These are phyloP conservation scores for Pomacea maculata DNA, from an alignment of 1,140 invertebrate species.

Conservation along the genomic window DNA sequence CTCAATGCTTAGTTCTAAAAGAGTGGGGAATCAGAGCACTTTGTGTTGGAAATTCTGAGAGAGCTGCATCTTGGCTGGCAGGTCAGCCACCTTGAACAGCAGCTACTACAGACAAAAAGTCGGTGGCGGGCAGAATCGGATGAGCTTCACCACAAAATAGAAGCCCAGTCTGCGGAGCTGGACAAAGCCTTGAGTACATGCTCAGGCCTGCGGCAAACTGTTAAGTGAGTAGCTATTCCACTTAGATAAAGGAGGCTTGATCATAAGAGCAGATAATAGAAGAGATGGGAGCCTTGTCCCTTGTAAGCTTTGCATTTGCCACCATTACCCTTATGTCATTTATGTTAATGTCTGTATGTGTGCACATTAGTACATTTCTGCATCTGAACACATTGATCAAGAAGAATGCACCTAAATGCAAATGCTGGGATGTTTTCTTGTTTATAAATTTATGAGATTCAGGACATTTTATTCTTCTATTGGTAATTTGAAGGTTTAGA, in stretches of 20 bases:
- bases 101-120: slow-evolving; percentile 47
- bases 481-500: too few species aligned
- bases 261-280: too few species aligned
- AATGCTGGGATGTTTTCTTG: neutral
- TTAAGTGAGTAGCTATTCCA: slow-evolving; percentile 29
- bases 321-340: neutral
- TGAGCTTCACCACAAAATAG: slow-evolving; percentile 46
- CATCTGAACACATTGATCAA: too few species aligned
- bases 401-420: neutral
- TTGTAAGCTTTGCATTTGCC: too few species aligned
- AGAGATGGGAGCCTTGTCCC: too few species aligned
- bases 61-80: slow-evolving; percentile 1
- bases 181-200: slow-evolving; percentile 39
- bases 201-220: slow-evolving; percentile 34
- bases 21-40: too few species aligned
- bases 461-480: too few species aligned
- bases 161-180: slow-evolving; percentile 43
- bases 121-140: slow-evolving; percentile 51
- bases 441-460: neutral
- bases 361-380: too few species aligned
- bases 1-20: too few species aligned
- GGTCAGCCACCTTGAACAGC: slow-evolving; percentile 52
- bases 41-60: too few species aligned
- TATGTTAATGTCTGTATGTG: neutral
- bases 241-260: neutral